Conservation (phyloP, 2,888 invertebrate genomes). For the Tolmerus cingulatus region DNA sequence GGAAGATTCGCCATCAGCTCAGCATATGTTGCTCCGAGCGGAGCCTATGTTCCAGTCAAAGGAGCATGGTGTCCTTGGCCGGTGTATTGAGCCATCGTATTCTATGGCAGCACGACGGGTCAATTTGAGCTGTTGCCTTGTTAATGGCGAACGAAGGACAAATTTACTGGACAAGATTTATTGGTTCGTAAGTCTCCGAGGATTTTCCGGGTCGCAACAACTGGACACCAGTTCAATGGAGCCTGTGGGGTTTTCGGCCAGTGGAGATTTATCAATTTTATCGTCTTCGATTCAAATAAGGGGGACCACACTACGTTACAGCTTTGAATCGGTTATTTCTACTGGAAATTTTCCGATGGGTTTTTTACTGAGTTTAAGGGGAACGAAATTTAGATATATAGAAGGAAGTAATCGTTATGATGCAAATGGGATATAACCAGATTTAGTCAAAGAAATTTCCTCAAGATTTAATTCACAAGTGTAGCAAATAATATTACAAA, state of each 20-base stretch:
- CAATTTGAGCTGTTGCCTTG: constrained; percentile 43
- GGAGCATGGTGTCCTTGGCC: background rate
- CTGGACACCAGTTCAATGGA: constrained; percentile 33
- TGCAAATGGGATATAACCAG: background rate
- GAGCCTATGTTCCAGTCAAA: constrained; percentile 4
- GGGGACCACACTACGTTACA: background rate
- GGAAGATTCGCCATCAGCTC: constrained; percentile 30
- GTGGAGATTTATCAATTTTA: constrained; percentile 33
- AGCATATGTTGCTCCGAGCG: constrained; percentile 28
- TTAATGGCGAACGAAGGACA: constrained; percentile 41
- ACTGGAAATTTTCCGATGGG: background rate
- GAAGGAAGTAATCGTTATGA: background rate
- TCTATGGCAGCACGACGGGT: constrained; percentile 40
- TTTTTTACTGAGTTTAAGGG: background rate
- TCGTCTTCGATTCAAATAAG: constrained; percentile 34
- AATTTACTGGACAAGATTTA: constrained; percentile 44
- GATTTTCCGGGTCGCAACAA: constrained; percentile 36
- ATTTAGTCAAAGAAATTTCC: background rate
- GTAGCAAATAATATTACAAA: background rate
- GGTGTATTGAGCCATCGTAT: background rate
- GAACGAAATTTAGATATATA: background rate
- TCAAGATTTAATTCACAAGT: background rate
- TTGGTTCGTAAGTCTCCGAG: constrained; percentile 25
- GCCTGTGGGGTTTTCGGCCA: constrained; percentile 10
- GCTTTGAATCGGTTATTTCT: background rate